Evolutionary conservation across 2,888 invertebrate genomes (phyloP).

Genomic region (Drosophila mimica): DNA sequence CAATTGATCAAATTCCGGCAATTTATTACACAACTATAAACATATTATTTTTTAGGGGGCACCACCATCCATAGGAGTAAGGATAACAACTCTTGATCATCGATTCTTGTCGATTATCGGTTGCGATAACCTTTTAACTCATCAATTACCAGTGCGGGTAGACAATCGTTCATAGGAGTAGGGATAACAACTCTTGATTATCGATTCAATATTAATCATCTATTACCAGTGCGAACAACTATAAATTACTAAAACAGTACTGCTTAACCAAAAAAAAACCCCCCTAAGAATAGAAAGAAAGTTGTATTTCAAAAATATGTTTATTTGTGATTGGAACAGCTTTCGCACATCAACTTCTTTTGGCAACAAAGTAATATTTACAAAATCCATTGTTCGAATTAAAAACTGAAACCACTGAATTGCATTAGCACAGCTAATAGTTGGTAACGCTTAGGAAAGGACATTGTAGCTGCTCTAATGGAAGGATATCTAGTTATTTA

Average conservation of each 20-base stretch:
- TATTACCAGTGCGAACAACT: neutral
- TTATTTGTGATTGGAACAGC: neutral
- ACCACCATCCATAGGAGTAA: too few relatives aligned
- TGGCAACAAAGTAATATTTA: neutral
- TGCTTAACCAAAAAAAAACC: neutral
- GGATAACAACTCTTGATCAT: too few relatives aligned
- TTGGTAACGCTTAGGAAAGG: neutral
- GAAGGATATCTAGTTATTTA: neutral
- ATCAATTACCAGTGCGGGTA: neutral
- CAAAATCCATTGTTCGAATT: neutral
- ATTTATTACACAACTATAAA: neutral
- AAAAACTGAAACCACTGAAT: neutral
- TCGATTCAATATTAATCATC: neutral
- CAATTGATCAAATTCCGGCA: neutral
- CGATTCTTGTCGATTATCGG: too few relatives aligned
- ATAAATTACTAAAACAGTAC: neutral
- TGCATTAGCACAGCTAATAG: neutral
- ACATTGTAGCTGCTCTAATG: neutral
- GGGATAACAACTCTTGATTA: neutral
- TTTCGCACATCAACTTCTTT: neutral
- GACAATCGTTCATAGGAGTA: rapidly evolving
- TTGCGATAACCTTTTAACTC: too few relatives aligned
- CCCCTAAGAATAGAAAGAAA: neutral
- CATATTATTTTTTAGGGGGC: neutral
- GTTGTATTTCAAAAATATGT: neutral